These are phyloP conservation scores for Anastrepha obliqua DNA, from an alignment of 1,140 invertebrate genomes.

Conservation along the genomic window DNA sequence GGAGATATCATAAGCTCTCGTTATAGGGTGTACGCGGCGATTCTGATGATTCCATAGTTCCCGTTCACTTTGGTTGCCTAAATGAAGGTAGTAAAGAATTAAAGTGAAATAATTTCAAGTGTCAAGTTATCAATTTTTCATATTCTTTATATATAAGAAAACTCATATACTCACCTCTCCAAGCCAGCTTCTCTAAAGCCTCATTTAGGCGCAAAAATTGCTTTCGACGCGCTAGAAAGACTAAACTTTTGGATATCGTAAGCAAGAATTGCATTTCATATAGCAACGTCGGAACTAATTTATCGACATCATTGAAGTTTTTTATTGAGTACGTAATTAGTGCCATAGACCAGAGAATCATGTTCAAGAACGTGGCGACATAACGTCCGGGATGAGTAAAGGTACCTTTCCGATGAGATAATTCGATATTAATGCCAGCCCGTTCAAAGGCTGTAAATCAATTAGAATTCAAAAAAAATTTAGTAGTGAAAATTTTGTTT, in stretches of 20 bases:
- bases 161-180: background rate
- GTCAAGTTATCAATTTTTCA: too few species aligned
- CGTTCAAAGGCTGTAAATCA: background rate
- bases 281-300: background rate
- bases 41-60: background rate
- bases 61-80: background rate
- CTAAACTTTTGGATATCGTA: background rate
- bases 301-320: background rate
- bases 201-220: slow-evolving; percentile 5
- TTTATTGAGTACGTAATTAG: background rate
- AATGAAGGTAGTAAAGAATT: background rate
- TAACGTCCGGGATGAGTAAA: background rate
- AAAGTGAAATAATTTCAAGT: background rate
- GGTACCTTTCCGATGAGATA: background rate
- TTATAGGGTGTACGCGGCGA: background rate
- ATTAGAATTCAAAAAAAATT: background rate
- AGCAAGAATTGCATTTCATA: background rate
- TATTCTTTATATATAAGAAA: too few species aligned
- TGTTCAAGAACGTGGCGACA: background rate
- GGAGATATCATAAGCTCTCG: background rate
- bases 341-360: background rate
- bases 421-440: background rate
- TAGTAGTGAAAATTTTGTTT: background rate
- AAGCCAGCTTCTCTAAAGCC: background rate
- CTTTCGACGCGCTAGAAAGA: background rate